phyloP scores from a whole-genome alignment of 2,888 invertebrate species.

The Lochmaea crataegi region DNA sequence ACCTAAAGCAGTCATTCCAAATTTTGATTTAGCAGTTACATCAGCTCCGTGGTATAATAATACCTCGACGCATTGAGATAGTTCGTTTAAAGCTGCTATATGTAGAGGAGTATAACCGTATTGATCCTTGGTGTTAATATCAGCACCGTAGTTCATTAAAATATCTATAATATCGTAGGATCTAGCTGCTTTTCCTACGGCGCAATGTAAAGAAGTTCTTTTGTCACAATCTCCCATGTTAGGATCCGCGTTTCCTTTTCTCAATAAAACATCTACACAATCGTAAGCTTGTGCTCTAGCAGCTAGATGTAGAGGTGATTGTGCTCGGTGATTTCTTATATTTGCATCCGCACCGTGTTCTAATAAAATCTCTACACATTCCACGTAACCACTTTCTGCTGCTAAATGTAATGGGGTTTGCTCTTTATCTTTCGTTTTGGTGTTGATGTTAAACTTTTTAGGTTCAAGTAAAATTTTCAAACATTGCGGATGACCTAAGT shows the following conservation, averaged over 20 bases:
- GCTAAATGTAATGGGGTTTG: conserved; percentile 87
- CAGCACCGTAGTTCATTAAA: conserved; percentile 82
- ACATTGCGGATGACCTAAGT: conserved; percentile 81
- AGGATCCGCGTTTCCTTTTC: conserved; percentile 81
- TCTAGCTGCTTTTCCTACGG: conserved; percentile 84
- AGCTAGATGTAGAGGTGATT: conserved; percentile 88
- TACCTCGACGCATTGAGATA: conserved; percentile 86
- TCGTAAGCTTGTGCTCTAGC: conserved; percentile 83
- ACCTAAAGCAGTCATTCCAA: conserved; percentile 86
- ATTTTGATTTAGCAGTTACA: conserved; percentile 88
- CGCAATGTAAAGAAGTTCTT: conserved; percentile 84
- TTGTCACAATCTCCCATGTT: conserved; percentile 85
- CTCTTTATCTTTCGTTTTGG: conserved; percentile 78
- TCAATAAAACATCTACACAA: conserved; percentile 81
- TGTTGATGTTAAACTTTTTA: conserved; percentile 78
- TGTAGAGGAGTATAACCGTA: conserved; percentile 89
- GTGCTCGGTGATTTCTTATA: conserved; percentile 80
- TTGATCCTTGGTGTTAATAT: conserved; percentile 85
- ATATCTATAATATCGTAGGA: conserved; percentile 85
- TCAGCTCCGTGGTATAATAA: conserved; percentile 87
- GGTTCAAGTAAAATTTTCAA: conserved; percentile 80
- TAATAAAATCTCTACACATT: conserved; percentile 81
- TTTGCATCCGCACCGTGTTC: conserved; percentile 81
- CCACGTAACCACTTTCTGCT: conserved; percentile 87
- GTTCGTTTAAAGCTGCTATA: conserved; percentile 85